Evolutionary conservation across 2,888 invertebrate species (phyloP).

Genomic region (Aphidius colemani): DNA sequence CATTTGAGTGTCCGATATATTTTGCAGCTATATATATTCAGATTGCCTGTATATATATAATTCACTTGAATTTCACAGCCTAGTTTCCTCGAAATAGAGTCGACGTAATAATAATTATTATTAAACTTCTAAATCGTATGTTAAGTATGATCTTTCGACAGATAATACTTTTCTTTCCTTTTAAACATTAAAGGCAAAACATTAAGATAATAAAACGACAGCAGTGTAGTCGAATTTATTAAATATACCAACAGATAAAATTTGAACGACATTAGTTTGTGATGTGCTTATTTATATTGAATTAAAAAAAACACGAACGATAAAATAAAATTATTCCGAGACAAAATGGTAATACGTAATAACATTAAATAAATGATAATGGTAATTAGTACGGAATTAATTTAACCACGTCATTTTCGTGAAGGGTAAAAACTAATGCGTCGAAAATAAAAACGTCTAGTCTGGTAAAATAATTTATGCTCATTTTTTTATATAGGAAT

Average conservation of each 20-base stretch:
- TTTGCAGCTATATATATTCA: not conserved
- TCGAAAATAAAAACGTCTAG: no score
- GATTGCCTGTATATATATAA: not conserved
- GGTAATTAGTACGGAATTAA: conserved; percentile 47
- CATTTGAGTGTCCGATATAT: not conserved
- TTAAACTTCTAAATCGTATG: no score
- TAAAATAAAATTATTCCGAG: conserved; percentile 20
- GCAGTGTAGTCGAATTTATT: no score
- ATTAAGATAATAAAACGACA: no score
- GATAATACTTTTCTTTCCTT: not conserved
- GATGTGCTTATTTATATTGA: no score
- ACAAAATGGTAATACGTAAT: conserved; percentile 44
- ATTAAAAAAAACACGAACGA: no score
- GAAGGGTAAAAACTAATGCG: not conserved
- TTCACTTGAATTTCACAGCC: not conserved
- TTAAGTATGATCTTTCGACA: no score
- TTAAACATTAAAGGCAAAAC: not conserved
- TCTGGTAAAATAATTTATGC: no score
- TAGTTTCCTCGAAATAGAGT: not conserved
- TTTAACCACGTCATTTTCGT: conserved; percentile 29
- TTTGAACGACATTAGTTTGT: no score
- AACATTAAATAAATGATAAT: conserved; percentile 42
- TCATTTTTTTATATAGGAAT: no score
- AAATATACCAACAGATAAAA: no score
- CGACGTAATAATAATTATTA: no score